Conservation (phyloP, 1,140 invertebrate species). For the Drosophila parvula region DNA sequence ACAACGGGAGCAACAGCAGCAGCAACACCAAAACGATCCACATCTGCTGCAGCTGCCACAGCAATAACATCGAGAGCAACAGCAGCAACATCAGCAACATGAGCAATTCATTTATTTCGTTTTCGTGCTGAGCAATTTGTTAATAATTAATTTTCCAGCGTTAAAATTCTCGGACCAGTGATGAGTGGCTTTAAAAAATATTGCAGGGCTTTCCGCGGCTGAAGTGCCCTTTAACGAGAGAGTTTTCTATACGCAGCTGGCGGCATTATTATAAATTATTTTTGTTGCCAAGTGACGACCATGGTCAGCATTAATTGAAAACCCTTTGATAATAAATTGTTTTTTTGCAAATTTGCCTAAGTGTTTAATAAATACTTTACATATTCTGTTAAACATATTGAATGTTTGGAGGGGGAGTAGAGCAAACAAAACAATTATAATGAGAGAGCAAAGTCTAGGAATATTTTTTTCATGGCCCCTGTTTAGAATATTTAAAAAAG, state of each 20-base stretch:
- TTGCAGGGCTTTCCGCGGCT: background rate
- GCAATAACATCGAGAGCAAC: constrained; percentile 24
- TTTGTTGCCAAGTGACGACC: background rate
- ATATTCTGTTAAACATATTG: constrained; percentile 8
- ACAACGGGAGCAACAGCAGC: constrained; percentile 9
- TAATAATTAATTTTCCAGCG: constrained; percentile 49
- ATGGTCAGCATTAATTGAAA: background rate
- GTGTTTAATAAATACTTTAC: constrained; percentile 22
- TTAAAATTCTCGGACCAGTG: constrained; percentile 16
- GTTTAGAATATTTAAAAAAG: background rate
- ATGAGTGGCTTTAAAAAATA: constrained; percentile 6
- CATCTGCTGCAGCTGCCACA: constrained; percentile 27
- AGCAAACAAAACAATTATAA: background rate
- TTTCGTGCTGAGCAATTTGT: constrained; percentile 48
- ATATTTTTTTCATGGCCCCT: background rate
- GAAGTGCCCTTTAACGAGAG: background rate
- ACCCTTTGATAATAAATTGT: constrained; percentile 19
- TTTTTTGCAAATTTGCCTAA: background rate
- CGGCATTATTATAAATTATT: background rate
- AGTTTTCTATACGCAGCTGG: constrained; percentile 9
- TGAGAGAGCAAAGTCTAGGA: no score
- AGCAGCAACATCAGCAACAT: constrained; percentile 40
- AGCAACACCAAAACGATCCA: constrained; percentile 10
- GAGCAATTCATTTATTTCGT: constrained; percentile 40
- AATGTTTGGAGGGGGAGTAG: background rate